Percentiles rank a stretch among this genome's conserved stretches.
phyloP scores from a whole-genome alignment of 2,888 invertebrate species.

The Chrysomela aeneicollis region DNA sequence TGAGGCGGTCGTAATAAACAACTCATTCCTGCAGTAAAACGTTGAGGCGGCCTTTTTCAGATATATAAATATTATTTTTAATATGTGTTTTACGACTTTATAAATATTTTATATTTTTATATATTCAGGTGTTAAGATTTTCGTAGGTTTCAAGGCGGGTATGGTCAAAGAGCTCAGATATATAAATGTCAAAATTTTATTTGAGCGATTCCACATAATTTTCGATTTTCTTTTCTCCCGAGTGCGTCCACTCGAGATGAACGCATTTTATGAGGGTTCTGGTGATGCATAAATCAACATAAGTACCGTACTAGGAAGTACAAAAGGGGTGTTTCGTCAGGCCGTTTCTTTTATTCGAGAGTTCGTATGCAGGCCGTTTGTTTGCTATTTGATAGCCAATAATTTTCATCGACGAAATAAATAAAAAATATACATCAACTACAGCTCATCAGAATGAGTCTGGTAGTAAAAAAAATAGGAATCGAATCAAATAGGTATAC shows the following conservation, averaged over 20 bases:
- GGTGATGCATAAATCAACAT: conserved; percentile 32
- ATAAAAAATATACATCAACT: neutral
- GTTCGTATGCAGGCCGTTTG: neutral
- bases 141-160: conserved; percentile 54
- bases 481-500: too few relatives aligned
- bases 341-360: neutral
- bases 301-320: conserved; percentile 29
- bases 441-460: too few relatives aligned
- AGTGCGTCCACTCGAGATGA: conserved; percentile 37
- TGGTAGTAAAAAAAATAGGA: too few relatives aligned
- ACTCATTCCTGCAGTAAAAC: conserved; percentile 60
- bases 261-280: conserved; percentile 33
- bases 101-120: conserved; percentile 63
- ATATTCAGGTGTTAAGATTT: conserved; percentile 63
- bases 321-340: conserved; percentile 13
- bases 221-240: conserved; percentile 26
- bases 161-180: conserved; percentile 49
- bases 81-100: conserved; percentile 63
- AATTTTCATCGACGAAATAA: conserved; percentile 2
- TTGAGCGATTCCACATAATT: conserved; percentile 41
- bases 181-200: conserved; percentile 58
- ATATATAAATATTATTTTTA: conserved; percentile 64
- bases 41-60: conserved; percentile 60
- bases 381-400: conserved; percentile 1
- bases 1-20: conserved; percentile 59